Conservation (phyloP, 1,140 invertebrate species). For the Chironomus tepperi region DNA sequence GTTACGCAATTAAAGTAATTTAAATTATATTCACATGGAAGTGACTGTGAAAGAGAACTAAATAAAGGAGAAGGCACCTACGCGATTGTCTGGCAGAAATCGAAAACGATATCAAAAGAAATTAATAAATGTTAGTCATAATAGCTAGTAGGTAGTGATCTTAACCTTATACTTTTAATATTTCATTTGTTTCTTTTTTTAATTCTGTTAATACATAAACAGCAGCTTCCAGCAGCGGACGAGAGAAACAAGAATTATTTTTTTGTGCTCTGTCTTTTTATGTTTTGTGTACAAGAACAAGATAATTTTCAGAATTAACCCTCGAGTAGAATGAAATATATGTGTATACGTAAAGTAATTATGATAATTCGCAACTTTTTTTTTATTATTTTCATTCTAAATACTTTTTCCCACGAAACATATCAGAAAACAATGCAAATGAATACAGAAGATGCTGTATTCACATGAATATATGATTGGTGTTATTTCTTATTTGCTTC, state of each 20-base stretch:
- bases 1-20: too few species aligned
- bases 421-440: too few species aligned
- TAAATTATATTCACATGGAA: too few species aligned
- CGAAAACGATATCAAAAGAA: slow-evolving; percentile 2
- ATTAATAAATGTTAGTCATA: slow-evolving; percentile 10
- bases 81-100: neutral
- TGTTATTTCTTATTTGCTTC: neutral
- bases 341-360: neutral
- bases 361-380: slow-evolving; percentile 1
- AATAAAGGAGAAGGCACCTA: neutral
- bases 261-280: neutral
- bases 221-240: neutral
- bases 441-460: too few species aligned
- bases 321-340: neutral
- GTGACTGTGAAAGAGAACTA: too few species aligned
- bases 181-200: neutral
- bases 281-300: neutral
- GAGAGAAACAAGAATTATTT: neutral
- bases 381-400: neutral
- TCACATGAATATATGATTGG: too few species aligned
- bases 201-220: neutral
- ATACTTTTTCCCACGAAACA: neutral
- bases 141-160: neutral
- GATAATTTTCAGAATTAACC: slow-evolving; percentile 2
- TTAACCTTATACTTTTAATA: neutral